Evolutionary conservation across 1,140 invertebrate genomes (phyloP).

Genomic region (Anastrepha ludens): DNA sequence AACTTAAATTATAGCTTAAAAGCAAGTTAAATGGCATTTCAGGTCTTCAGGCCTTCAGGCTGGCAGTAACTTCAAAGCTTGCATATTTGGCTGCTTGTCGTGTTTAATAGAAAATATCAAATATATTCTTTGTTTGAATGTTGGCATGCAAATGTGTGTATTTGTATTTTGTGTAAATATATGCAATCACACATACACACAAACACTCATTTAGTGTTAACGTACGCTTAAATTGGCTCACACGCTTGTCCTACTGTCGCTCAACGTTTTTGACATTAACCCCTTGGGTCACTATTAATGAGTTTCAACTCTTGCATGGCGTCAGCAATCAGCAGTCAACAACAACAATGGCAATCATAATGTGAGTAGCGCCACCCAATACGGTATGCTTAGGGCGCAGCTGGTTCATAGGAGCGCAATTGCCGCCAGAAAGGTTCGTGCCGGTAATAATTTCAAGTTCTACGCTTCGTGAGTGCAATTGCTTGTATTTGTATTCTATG

Average conservation of each 20-base stretch:
- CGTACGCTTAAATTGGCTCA: neutral
- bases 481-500: no score
- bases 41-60: neutral
- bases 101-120: no score
- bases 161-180: neutral
- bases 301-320: neutral
- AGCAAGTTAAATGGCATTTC: neutral
- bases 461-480: no score
- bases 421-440: neutral
- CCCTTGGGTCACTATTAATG: constrained; percentile 40
- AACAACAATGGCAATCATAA: neutral
- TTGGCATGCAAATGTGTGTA: no score
- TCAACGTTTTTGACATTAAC: constrained; percentile 35
- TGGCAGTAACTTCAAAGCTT: no score
- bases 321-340: neutral
- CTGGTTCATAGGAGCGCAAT: neutral
- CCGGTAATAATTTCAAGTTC: neutral
- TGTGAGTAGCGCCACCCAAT: neutral
- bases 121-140: no score
- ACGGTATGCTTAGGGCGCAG: neutral
- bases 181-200: no score
- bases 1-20: no score
- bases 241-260: constrained; percentile 25
- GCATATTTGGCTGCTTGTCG: no score
- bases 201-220: neutral